Conservation (phyloP, 2,888 invertebrate genomes). For the Strigamia transsilvanica region DNA sequence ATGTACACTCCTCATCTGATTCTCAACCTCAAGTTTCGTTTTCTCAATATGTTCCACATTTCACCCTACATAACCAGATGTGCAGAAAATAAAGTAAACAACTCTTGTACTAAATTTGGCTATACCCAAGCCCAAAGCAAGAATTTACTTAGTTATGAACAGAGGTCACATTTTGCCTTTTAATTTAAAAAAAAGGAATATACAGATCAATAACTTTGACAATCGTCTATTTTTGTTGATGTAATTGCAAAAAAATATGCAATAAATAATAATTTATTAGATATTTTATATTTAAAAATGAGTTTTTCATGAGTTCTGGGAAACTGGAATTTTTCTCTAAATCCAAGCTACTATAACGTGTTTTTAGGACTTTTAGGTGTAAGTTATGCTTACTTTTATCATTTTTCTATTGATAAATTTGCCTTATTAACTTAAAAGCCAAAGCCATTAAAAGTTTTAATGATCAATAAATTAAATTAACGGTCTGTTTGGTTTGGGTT, state of each 20-base stretch:
- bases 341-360: too few relatives aligned
- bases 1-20: neutral
- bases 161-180: constrained; percentile 4
- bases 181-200: neutral
- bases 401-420: constrained; percentile 1
- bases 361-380: too few relatives aligned
- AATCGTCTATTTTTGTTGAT: neutral
- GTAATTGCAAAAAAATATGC: too few relatives aligned
- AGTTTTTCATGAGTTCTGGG: neutral
- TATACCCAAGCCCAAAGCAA: neutral
- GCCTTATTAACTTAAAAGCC: constrained; percentile 9
- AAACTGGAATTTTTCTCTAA: too few relatives aligned
- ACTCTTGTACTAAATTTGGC: constrained; percentile 22
- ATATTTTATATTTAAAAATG: too few relatives aligned
- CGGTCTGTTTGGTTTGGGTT: neutral
- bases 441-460: constrained; percentile 13
- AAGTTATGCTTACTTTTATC: neutral
- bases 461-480: constrained; percentile 20
- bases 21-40: constrained; percentile 1
- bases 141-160: neutral
- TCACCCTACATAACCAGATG: constrained; percentile 36
- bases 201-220: neutral
- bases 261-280: neutral
- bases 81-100: constrained; percentile 44
- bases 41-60: constrained; percentile 29